A percentile compares a stretch with the other conserved stretches of the same genome.
phyloP scores from a whole-genome alignment of 2,888 invertebrate genomes.

The Bursaphelenchus okinawaensis region DNA sequence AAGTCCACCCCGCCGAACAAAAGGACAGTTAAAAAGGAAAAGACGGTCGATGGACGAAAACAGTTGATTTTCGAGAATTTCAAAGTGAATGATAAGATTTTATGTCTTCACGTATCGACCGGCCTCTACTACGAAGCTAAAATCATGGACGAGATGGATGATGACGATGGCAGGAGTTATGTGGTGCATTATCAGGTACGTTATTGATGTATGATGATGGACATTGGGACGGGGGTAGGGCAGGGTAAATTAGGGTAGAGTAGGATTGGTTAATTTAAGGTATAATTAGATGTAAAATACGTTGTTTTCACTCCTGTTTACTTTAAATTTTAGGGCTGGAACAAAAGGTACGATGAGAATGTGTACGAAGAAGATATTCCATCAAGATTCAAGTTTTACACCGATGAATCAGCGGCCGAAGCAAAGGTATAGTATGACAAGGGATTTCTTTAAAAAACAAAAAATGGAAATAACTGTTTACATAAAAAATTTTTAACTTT shows the following conservation, averaged over 20 bases:
- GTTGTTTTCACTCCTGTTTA: not conserved
- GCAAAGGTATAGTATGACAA: too few relatives aligned
- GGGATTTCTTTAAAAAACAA: too few relatives aligned
- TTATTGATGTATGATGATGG: too few relatives aligned
- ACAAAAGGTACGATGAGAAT: not conserved
- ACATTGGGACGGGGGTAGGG: too few relatives aligned
- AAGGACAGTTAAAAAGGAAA: not conserved
- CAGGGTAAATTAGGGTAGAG: too few relatives aligned
- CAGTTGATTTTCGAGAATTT: too few relatives aligned
- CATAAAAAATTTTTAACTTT: too few relatives aligned
- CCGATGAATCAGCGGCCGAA: not conserved
- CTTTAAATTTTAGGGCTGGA: not conserved
- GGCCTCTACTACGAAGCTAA: not conserved
- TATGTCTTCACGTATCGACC: not conserved
- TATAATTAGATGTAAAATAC: too few relatives aligned
- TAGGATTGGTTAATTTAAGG: too few relatives aligned
- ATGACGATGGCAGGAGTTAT: not conserved
- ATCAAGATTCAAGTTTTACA: not conserved
- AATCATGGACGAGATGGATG: not conserved
- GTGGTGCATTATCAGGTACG: not conserved
- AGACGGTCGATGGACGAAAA: not conserved
- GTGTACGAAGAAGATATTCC: not conserved
- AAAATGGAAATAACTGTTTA: too few relatives aligned
- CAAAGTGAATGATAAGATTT: not conserved
- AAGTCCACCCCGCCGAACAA: too few relatives aligned